Conservation (phyloP, 2,113 vertebrate species). For the Catagonus wagneri region DNA sequence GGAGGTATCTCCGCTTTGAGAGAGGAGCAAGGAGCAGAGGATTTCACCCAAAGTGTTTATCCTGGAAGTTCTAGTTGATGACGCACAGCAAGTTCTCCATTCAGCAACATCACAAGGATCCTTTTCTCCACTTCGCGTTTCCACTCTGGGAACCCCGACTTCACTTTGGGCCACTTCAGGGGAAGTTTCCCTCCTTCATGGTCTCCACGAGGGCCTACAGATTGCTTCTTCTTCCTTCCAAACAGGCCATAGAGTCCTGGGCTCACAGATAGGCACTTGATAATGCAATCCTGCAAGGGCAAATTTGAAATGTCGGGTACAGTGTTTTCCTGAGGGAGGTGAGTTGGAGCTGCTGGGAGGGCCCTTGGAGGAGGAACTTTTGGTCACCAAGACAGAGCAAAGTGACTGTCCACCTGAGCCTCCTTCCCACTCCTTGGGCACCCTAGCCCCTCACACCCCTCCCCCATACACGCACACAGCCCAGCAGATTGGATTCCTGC, state of each 20-base stretch:
- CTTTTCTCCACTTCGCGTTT: background rate
- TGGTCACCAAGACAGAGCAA: background rate
- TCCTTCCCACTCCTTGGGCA: background rate
- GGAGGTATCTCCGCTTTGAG: background rate
- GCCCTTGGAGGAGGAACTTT: no score
- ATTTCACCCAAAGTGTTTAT: background rate
- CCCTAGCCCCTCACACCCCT: background rate
- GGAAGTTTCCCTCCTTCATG: background rate
- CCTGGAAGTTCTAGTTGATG: background rate
- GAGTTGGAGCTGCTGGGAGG: background rate
- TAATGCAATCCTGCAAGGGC: background rate
- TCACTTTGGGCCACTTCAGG: background rate
- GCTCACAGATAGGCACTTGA: no score
- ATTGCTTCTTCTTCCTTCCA: background rate
- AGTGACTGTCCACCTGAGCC: background rate
- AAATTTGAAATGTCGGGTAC: background rate
- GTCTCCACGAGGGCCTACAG: background rate
- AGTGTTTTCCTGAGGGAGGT: background rate
- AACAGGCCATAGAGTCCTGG: background rate
- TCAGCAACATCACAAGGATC: accelerated
- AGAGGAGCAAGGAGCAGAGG: background rate
- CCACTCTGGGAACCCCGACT: background rate
- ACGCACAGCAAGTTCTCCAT: no score
- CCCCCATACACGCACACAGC: no score
- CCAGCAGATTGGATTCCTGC: background rate